A percentile compares a stretch with the other conserved stretches of the same genome.
Evolutionary conservation across 2,888 invertebrate species (phyloP).

Genomic region (Sceliomorpha sp.): DNA sequence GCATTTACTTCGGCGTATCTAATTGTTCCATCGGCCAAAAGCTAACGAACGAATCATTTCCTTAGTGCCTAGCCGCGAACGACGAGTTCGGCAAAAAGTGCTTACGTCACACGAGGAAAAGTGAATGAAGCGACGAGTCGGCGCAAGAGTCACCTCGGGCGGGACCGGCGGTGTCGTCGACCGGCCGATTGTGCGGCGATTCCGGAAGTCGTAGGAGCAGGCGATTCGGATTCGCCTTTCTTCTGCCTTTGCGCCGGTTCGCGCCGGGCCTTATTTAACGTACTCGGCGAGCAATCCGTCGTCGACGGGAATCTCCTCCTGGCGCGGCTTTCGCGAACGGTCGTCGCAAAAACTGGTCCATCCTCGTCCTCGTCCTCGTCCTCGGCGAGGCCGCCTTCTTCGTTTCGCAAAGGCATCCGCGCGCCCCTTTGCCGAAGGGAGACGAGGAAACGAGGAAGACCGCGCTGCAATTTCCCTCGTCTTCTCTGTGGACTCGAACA

Average conservation of each 20-base stretch:
- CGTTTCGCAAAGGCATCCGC: slow-evolving; percentile 33
- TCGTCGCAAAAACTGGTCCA: slow-evolving; percentile 65
- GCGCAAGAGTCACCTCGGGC: neutral
- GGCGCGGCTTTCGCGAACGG: slow-evolving; percentile 54
- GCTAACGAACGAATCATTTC: too few species aligned
- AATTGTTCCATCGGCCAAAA: neutral
- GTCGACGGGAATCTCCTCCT: slow-evolving; percentile 59
- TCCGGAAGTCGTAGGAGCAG: slow-evolving; percentile 33
- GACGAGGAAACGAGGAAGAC: slow-evolving; percentile 6
- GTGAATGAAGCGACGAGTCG: slow-evolving; percentile 17
- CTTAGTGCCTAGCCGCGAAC: too few species aligned
- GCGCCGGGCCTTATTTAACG: slow-evolving; percentile 37
- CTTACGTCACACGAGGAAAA: slow-evolving; percentile 16
- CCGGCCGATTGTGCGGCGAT: slow-evolving; percentile 26
- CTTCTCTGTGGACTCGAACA: slow-evolving; percentile 23
- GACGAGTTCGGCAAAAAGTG: neutral
- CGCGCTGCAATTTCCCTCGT: neutral
- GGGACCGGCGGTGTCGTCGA: slow-evolving; percentile 17
- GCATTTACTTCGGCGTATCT: neutral
- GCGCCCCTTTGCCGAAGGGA: slow-evolving; percentile 34
- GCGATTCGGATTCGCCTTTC: slow-evolving; percentile 12
- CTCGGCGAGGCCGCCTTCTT: slow-evolving; percentile 36
- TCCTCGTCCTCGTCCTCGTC: slow-evolving; percentile 45
- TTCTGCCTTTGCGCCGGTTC: slow-evolving; percentile 13
- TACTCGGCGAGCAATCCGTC: slow-evolving; percentile 55